Evolutionary conservation across 2,888 invertebrate species (phyloP).

Genomic region (Hirudinaria manillensis): DNA sequence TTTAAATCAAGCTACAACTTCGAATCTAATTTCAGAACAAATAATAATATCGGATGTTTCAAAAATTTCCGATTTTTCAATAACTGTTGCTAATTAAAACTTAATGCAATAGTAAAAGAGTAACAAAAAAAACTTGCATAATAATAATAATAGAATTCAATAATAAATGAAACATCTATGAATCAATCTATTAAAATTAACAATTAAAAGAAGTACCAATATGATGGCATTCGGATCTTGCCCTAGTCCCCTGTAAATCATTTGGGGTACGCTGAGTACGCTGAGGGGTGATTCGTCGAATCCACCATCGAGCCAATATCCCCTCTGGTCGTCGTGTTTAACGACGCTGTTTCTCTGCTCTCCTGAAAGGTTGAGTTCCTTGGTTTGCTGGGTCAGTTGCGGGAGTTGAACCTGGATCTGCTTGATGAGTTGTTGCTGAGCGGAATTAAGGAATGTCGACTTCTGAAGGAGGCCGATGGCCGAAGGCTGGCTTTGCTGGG

Average conservation of each 20-base stretch:
- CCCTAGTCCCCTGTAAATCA: background rate
- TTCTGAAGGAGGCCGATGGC: background rate
- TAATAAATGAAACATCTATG: no score
- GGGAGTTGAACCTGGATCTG: constrained; percentile 9
- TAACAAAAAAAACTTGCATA: no score
- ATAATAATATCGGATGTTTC: no score
- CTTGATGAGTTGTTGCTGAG: constrained; percentile 2
- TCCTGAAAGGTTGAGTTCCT: background rate
- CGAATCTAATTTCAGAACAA: no score
- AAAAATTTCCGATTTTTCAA: no score
- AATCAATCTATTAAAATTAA: no score
- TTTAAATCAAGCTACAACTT: no score
- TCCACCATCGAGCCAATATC: constrained; percentile 26
- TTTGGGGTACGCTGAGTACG: background rate
- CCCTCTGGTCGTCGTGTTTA: background rate
- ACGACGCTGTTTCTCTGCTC: background rate
- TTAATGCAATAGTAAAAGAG: no score
- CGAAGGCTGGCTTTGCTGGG: background rate
- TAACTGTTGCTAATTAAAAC: no score
- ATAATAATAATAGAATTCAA: background rate
- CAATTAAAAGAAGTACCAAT: background rate
- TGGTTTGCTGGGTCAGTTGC: background rate
- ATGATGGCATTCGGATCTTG: constrained; percentile 1
- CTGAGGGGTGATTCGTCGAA: background rate
- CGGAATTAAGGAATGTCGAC: background rate